Conservation (phyloP, 2,113 vertebrate genomes). For the Paracanthobrama guichenoti region DNA sequence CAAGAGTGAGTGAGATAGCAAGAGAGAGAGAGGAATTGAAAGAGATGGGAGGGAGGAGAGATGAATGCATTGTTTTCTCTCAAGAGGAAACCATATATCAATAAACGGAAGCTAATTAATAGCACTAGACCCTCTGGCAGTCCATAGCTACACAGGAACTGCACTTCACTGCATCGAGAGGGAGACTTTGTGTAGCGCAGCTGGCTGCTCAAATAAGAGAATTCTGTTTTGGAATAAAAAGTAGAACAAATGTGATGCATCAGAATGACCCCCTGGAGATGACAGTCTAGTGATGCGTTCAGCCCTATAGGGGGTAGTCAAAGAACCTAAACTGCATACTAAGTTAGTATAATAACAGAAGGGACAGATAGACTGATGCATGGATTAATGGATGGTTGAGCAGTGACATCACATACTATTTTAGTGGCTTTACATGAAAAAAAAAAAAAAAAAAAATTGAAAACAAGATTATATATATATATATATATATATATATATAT, state of each 20-base stretch:
- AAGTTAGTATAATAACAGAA: not conserved
- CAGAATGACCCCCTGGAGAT: constrained; percentile 27
- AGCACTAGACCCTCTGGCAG: constrained; percentile 35
- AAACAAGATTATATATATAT: not conserved
- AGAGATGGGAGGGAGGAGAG: constrained; percentile 33
- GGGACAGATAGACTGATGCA: not conserved
- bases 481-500: too few species aligned
- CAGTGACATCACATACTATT: not conserved
- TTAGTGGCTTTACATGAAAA: not conserved
- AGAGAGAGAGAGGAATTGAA: constrained; percentile 33
- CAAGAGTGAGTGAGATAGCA: constrained; percentile 1
- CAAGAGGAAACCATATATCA: constrained; percentile 45
- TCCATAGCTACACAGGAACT: not conserved
- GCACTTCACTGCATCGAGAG: not conserved
- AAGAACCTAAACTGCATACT: constrained; percentile 6
- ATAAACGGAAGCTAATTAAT: constrained; percentile 46
- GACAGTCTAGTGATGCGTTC: constrained; percentile 4
- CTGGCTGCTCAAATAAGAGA: constrained; percentile 27
- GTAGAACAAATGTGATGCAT: constrained; percentile 6
- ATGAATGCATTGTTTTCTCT: constrained; percentile 43
- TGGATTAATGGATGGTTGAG: not conserved
- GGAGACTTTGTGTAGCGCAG: not conserved
- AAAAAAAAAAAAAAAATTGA: not conserved
- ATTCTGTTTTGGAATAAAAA: constrained; percentile 14
- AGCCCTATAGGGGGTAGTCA: not conserved